Evolutionary conservation across 1,140 invertebrate genomes (phyloP), one percentile per base, ranked within the genome.

Genomic region (Drosophila tani): DNA sequence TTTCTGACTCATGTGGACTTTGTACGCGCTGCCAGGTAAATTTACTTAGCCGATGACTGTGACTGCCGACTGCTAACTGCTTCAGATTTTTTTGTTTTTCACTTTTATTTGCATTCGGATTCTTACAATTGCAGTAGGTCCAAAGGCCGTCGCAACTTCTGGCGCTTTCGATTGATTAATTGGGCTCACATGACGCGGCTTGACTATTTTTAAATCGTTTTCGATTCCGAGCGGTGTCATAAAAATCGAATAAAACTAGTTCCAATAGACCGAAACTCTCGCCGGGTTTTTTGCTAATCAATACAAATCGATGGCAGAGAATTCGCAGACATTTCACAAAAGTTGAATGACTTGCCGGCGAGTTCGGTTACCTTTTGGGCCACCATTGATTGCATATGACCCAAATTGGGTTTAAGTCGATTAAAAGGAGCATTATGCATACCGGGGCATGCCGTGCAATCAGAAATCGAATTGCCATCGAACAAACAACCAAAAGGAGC

Each of bases 391-490:
- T 83, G 77, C 84, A 77, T 71, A 78, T 83, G 84, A 81, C 77
- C 83, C 84, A 83, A 87, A 87, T 85, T 86, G 60, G 65, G 74
- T 70, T 85, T 69, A 56, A 78, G 84, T 81, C 82, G 82, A 85
- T 85, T 84, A 71, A 67, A 66, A 58, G 55, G 43, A 45, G 45
- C 58, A 46, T 70, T 73, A 77, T 64, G 47, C 41, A 46, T 58
- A 27, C 58, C 49, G 49, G 56, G 69, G 8, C 35, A 56, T 56
- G 53, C 53, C 84, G 83, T 87, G 84, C 84, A 81, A 87, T 82
- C 75, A 58, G 75, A 63, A 86, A 86, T 85, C 81, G 81, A 87
- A 79, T 83, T 88, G 79, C 79, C 81, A 87, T 90, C 85, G 84
- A 87, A 87, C 84, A 87, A 87, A 87, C 83, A 87, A 85, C 45